These are phyloP conservation scores for Gymnocephalus cernua DNA, from an alignment of 2,113 vertebrate species.

Conservation along the genomic window DNA sequence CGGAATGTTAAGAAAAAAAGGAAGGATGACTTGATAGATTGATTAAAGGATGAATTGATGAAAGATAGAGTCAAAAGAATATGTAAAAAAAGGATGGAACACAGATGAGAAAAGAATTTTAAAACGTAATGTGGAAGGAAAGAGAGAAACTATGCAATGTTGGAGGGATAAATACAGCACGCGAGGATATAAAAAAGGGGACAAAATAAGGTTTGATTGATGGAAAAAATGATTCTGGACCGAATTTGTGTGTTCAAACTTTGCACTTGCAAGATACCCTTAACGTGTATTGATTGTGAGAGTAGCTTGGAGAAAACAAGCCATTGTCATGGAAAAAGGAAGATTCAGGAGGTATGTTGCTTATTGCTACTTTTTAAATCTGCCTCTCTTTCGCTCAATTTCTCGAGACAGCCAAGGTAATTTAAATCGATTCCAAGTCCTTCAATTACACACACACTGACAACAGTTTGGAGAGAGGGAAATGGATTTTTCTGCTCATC, in stretches of 20 bases:
- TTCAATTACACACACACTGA: slow-evolving; percentile 78
- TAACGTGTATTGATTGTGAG: slow-evolving; percentile 40
- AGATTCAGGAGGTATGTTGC: slow-evolving; percentile 42
- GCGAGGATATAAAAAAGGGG: not conserved
- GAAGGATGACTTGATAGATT: not conserved
- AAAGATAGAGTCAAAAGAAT: no score
- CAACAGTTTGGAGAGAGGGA: slow-evolving; percentile 71
- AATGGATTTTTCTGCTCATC: slow-evolving; percentile 79
- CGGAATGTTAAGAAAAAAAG: not conserved
- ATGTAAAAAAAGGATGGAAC: not conserved
- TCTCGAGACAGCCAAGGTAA: slow-evolving; percentile 75
- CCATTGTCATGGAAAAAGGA: slow-evolving; percentile 51
- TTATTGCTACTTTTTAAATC: slow-evolving; percentile 71
- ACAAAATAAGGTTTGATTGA: not conserved
- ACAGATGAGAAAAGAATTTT: not conserved
- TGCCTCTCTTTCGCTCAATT: slow-evolving; percentile 60
- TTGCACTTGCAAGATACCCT: slow-evolving; percentile 38
- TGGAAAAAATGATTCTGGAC: not conserved
- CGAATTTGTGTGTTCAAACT: slow-evolving; percentile 22
- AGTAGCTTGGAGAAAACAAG: slow-evolving; percentile 40
- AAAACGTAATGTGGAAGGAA: not conserved
- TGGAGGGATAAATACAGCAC: not conserved
- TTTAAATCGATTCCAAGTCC: slow-evolving; percentile 82
- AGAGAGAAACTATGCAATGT: not conserved
- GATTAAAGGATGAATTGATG: not conserved